These are phyloP conservation scores for Drosophila pandora DNA, from an alignment of 1,140 invertebrate genomes.

Conservation along the genomic window DNA sequence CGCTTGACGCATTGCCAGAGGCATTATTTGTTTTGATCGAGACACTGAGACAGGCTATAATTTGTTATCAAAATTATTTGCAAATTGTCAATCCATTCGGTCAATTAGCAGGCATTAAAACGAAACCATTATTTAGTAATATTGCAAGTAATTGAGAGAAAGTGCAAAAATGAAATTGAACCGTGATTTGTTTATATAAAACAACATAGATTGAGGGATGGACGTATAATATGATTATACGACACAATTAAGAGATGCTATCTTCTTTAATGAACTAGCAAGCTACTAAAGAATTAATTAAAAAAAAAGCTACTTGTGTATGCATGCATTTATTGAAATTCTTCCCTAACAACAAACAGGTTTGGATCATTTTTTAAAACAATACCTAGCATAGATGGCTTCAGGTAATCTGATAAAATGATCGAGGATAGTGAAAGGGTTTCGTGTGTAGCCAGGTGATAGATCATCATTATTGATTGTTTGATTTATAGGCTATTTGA, in stretches of 20 bases:
- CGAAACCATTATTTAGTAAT: constrained; percentile 27
- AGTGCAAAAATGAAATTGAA: constrained; percentile 1
- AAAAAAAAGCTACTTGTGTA: neutral
- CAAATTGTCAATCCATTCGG: constrained; percentile 30
- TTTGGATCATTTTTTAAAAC: neutral
- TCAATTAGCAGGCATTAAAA: constrained; percentile 20
- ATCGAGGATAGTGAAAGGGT: constrained; percentile 6
- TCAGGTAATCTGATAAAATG: constrained; percentile 10
- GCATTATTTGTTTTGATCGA: constrained; percentile 31
- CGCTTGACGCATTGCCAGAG: constrained; percentile 13
- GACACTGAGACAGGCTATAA: constrained; percentile 13
- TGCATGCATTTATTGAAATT: constrained; percentile 6
- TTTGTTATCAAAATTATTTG: constrained; percentile 34
- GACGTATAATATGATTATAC: neutral
- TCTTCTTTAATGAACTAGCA: neutral
- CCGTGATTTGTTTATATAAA: constrained; percentile 1
- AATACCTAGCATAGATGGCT: neutral
- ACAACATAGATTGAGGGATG: neutral
- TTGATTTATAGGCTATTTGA: neutral
- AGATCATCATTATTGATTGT: neutral
- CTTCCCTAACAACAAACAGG: constrained; percentile 20
- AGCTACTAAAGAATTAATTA: neutral
- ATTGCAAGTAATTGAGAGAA: constrained; percentile 22
- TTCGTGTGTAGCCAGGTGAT: neutral
- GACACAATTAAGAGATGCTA: constrained; percentile 1